Percentiles rank a stretch among this genome's conserved stretches.
phyloP scores from a whole-genome alignment of 2,797 vertebrate genomes.

The Schizopygopsis malacanthus region DNA sequence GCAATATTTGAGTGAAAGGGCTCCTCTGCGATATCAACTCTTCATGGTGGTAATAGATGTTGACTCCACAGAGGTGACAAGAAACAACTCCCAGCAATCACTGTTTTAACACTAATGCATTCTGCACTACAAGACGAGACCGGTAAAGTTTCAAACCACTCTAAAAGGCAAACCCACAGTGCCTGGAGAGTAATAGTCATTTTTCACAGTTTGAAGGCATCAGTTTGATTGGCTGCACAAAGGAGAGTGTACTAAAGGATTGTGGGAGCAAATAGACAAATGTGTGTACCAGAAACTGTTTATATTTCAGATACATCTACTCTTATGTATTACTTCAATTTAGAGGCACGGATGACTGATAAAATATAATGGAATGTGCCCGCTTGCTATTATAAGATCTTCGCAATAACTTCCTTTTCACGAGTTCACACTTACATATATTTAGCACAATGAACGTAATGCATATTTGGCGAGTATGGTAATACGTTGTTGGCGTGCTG shows the following conservation, averaged over 20 bases:
- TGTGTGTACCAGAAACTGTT: not conserved
- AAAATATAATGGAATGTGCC: not conserved
- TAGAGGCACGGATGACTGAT: not conserved
- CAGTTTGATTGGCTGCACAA: conserved; percentile 2
- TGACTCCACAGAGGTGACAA: conserved; percentile 13
- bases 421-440: too few relatives aligned
- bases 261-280: not conserved
- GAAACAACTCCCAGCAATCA: conserved; percentile 13
- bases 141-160: conserved; percentile 12
- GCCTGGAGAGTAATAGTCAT: conserved; percentile 9
- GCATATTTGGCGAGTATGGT: too few relatives aligned
- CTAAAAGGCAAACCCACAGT: not conserved
- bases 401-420: not conserved
- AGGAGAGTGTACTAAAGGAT: not conserved
- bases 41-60: conserved; percentile 24
- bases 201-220: conserved; percentile 7
- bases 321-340: not conserved
- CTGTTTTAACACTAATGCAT: conserved; percentile 10
- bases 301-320: conserved; percentile 2
- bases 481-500: too few relatives aligned
- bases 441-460: too few relatives aligned
- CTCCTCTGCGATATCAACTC: not conserved
- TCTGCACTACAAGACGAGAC: not conserved
- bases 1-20: not conserved
- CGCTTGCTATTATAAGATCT: not conserved